Conservation (phyloP, 2,888 invertebrate genomes). For the Pseudococcus viburni region DNA sequence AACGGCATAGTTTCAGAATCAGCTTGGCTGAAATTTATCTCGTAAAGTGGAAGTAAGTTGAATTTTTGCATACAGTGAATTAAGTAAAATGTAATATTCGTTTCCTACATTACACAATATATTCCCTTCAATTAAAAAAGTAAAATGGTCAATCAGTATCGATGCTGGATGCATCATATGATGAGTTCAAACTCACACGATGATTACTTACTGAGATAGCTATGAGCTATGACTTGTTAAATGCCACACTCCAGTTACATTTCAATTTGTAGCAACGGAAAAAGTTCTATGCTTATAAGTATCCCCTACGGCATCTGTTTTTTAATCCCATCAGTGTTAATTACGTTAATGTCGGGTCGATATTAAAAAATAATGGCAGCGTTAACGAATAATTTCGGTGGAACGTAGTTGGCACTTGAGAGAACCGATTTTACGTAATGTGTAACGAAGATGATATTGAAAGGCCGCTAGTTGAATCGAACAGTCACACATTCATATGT, state of each 20-base stretch:
- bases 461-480: background rate
- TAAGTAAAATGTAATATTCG: too few relatives aligned
- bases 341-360: background rate
- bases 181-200: background rate
- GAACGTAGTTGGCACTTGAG: background rate
- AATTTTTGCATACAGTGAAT: too few relatives aligned
- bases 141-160: background rate
- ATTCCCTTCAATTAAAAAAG: background rate
- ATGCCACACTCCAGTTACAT: background rate
- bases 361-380: constrained; percentile 1
- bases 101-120: background rate
- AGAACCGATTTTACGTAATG: background rate
- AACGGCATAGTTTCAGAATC: too few relatives aligned
- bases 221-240: background rate
- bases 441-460: background rate
- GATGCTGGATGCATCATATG: background rate
- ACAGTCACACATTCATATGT: background rate
- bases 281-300: background rate
- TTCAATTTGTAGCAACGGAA: background rate
- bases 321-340: constrained; percentile 4
- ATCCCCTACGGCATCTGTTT: background rate
- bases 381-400: background rate
- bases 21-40: too few relatives aligned
- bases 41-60: too few relatives aligned
- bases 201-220: background rate